Evolutionary conservation across 2,888 invertebrate genomes (phyloP).

Genomic region (Acronicta aceris): DNA sequence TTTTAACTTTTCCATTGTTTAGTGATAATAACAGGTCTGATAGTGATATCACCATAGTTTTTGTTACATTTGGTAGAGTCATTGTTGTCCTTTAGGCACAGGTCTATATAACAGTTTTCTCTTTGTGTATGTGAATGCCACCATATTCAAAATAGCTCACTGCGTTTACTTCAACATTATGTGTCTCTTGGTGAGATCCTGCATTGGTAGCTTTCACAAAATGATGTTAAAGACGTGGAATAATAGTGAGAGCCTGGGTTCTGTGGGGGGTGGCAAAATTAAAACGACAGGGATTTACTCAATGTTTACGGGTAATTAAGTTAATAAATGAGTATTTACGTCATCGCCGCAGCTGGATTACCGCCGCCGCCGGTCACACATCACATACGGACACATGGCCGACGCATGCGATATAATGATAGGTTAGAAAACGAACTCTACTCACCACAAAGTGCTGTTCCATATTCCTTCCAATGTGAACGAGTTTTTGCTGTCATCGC

Average conservation of each 20-base stretch:
- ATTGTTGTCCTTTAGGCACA: slow-evolving; percentile 33
- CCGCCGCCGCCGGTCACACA: slow-evolving; percentile 49
- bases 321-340: slow-evolving; percentile 40
- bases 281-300: slow-evolving; percentile 40
- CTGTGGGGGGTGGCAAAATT: slow-evolving; percentile 28
- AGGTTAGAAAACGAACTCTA: slow-evolving; percentile 80
- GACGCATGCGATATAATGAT: slow-evolving; percentile 65
- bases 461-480: slow-evolving; percentile 89
- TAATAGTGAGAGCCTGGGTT: slow-evolving; percentile 25
- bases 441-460: slow-evolving; percentile 88
- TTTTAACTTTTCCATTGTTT: slow-evolving; percentile 30
- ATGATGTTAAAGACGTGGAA: slow-evolving; percentile 43
- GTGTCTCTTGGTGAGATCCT: slow-evolving; percentile 46
- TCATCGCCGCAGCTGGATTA: slow-evolving; percentile 32
- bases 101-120: slow-evolving; percentile 15
- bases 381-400: slow-evolving; percentile 67
- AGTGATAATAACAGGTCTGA: slow-evolving; percentile 26
- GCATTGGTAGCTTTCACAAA: slow-evolving; percentile 54
- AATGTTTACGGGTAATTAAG: slow-evolving; percentile 48
- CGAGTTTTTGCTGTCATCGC: slow-evolving; percentile 87
- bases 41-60: slow-evolving; percentile 20
- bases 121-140: slow-evolving; percentile 12
- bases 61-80: slow-evolving; percentile 40
- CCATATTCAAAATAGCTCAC: slow-evolving; percentile 41
- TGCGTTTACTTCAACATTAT: slow-evolving; percentile 43